Base-by-base conservation (phyloP, 2,888 invertebrate genomes). In the Chrysodeixis includens region DNA sequence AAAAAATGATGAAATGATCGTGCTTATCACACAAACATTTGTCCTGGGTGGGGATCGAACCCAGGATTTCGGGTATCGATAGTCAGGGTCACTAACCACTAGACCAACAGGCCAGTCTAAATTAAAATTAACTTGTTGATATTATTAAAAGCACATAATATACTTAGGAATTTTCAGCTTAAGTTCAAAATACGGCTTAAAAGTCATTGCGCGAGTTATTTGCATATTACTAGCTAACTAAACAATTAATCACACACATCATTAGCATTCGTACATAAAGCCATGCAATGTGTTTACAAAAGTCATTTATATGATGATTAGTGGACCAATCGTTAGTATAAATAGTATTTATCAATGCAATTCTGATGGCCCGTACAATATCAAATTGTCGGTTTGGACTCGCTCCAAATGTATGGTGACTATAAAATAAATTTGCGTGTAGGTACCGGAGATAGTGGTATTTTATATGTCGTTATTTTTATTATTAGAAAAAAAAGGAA, bases 351-450 rank as follows among this genome's bases (percentile, higher is more conserved):
- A 72, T 74, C 72, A 74, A 76, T 75, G 71, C 76, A 75, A 56
- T 75, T 71, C 65, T 77, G 60, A 68, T 70, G 68, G 62, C 60
- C 62, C 59, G 63, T 66, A 65, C 70, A 63, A 62, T 75, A 78
- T 79, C 71, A 76, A 65, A 79, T 65, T 52, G 73, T 70, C 68
- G 76, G 76, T 71, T 80, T 80, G 80, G 80, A 78, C 7, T 9
- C 26, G 20, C 1, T 74, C 78, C 78, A 80, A 80, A 74, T 73
- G 69, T 69, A 66, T 60, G 64, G 70, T 69, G 44, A 56, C 40
- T 61, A 65, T 61, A 51, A 66, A 66, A 69, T 73, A 76, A 66
- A 44, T 65, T 35, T 16, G 16, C 46, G 56, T 73, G 49, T 32
- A 26, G 52, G 14, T 62, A 56, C 49, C 76, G 59, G 30, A 12